Base-by-base conservation (phyloP, 1,140 invertebrate genomes). In the Drosophila miranda region DNA sequence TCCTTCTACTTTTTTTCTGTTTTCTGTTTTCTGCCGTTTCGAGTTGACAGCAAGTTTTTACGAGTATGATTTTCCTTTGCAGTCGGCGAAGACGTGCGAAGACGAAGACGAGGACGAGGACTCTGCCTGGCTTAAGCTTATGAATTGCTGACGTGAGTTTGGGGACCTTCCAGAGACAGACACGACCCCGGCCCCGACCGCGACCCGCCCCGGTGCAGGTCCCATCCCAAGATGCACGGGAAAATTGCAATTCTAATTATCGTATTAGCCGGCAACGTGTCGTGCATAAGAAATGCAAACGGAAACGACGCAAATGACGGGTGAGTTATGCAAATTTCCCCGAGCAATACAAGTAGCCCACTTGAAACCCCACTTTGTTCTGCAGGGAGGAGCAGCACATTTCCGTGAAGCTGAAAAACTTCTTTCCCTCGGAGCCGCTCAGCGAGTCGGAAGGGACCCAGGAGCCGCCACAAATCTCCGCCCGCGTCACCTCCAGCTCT, bases 211-310 rank as follows among this genome's bases (percentile, higher is more conserved):
- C 6, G 16, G 44, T 42, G 1, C 30, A n/a, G 23, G 34, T 28
- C 28, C 7, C 28, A 28, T 28, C 50, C 58, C 57, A 42, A 58
- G 87, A 84, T 87, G 82, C 82, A 68, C 62, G 78, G 83, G 75
- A 87, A 89, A 90, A 90, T 90, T 89, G 88, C 88, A 86, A 75
- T 86, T 88, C 80, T 90, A 90, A 90, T 90, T 90, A 90, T 90
- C 83, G 79, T 83, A 82, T 90, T 90, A 88, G 78, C 68, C 70
- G 53, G 71, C 53, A 56, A 90, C 88, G 88, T 89, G 88, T 84
- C 70, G 67, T 84, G 88, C 88, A 90, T 90, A 86, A 81, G 88
- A 75, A 90, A 90, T 68, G 62, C 58, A 62, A 57, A 61, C 43
- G 38, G 45, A 34, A 30, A 52, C 38, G 44, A 38, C 49, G 72